A percentile compares a stretch with the other conserved stretches of the same genome.
These are phyloP conservation scores for Caenorhabditis brenneri DNA, from an alignment of 1,140 invertebrate genomes.

Conservation along the genomic window DNA sequence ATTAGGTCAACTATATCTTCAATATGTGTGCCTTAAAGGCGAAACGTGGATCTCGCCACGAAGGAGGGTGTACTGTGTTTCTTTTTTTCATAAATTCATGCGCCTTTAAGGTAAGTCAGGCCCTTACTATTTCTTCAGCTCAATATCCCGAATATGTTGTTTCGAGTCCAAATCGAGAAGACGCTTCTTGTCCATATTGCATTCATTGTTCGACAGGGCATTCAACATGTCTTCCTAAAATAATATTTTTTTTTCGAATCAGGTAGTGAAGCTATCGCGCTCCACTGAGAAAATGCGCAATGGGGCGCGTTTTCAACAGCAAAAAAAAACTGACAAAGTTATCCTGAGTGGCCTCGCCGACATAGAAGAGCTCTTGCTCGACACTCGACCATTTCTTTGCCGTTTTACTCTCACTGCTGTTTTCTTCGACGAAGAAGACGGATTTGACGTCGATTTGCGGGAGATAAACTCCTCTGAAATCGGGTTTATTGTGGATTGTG, in stretches of 20 bases:
- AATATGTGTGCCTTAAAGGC: too few species aligned
- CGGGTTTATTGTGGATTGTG: neutral
- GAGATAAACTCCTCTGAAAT: conserved; percentile 1
- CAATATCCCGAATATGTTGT: neutral
- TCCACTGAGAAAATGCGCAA: too few species aligned
- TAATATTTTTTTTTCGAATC: too few species aligned
- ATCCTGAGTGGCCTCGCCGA: neutral
- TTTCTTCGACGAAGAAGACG: neutral
- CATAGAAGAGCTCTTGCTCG: neutral
- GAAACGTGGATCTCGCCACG: too few species aligned
- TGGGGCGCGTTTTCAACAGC: too few species aligned
- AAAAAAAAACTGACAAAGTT: neutral
- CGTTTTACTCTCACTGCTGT: too few species aligned
- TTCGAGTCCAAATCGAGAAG: conserved; percentile 2
- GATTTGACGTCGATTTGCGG: neutral
- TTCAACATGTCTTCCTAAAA: conserved; percentile 8
- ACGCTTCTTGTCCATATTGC: neutral
- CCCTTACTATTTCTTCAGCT: neutral
- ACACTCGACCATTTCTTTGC: neutral
- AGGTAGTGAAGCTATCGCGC: too few species aligned
- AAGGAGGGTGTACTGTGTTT: too few species aligned
- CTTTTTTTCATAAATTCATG: too few species aligned
- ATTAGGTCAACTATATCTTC: too few species aligned
- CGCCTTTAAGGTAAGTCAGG: too few species aligned
- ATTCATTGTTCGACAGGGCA: neutral